A percentile compares a stretch with the other conserved stretches of the same genome.
These are phyloP conservation scores for Melolontha melolontha DNA, from an alignment of 2,888 invertebrate species.

Conservation along the genomic window DNA sequence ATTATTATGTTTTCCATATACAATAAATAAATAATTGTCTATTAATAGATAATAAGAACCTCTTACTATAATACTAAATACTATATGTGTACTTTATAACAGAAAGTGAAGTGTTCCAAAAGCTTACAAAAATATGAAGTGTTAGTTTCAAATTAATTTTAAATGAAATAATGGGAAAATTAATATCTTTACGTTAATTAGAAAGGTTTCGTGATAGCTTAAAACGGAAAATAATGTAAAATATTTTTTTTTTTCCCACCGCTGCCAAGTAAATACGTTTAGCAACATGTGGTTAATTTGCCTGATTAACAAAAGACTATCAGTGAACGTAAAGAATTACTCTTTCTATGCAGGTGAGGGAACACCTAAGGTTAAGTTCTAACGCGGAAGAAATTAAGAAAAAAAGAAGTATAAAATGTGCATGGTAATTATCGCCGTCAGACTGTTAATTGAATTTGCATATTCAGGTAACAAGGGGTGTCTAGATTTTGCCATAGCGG, in stretches of 20 bases:
- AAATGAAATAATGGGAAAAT: neutral
- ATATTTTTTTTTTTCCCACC: conserved; percentile 4
- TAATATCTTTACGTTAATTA: neutral
- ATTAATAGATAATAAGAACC: too few species aligned
- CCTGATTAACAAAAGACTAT: conserved; percentile 16
- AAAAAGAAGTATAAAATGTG: conserved; percentile 29
- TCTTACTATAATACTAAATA: too few species aligned
- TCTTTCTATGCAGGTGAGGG: conserved; percentile 49
- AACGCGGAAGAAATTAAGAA: conserved; percentile 39
- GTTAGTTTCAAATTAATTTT: too few species aligned
- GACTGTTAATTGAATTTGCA: conserved; percentile 60
- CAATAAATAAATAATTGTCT: too few species aligned
- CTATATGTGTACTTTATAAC: too few species aligned
- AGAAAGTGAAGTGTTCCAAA: too few species aligned
- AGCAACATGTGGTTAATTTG: too few species aligned
- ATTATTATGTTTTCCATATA: too few species aligned
- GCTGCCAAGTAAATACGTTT: neutral
- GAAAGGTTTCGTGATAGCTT: neutral
- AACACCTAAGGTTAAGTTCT: conserved; percentile 45
- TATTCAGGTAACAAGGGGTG: conserved; percentile 55
- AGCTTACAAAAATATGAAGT: too few species aligned
- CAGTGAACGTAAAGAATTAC: neutral
- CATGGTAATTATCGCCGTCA: conserved; percentile 57
- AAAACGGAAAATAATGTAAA: neutral
- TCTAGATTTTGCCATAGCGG: conserved; percentile 27